Evolutionary conservation across 2,797 vertebrate species (phyloP).

Genomic region (Megaceryle alcyon): DNA sequence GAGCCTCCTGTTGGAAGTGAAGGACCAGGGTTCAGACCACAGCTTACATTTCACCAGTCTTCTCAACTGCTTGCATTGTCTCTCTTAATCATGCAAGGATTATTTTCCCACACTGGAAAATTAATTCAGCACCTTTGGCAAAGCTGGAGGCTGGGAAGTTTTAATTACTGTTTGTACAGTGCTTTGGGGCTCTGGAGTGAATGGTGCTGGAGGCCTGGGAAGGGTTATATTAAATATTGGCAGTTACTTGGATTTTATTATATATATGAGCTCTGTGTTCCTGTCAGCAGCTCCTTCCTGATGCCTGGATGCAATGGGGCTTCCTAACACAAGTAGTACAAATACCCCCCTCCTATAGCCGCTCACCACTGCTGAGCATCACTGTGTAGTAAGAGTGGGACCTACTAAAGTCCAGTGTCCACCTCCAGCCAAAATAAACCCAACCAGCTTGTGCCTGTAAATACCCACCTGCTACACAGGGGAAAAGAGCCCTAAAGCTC

Average conservation of each 20-base stretch:
- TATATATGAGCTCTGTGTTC: not conserved
- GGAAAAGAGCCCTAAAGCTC: not conserved
- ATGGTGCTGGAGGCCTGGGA: conserved; percentile 12
- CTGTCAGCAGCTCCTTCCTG: not conserved
- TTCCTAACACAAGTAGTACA: not conserved
- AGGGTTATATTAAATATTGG: not conserved
- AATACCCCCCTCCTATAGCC: not conserved
- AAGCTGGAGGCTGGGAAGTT: not conserved
- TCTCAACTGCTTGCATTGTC: not conserved
- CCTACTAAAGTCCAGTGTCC: not conserved
- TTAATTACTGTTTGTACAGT: conserved; percentile 36
- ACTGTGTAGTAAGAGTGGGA: not conserved
- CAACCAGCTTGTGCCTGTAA: not conserved
- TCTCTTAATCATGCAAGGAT: conserved; percentile 12
- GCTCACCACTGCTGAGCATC: not conserved
- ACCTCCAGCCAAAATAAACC: not conserved
- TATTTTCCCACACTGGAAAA: conserved; percentile 44
- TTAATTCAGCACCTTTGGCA: not conserved
- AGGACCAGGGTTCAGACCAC: not conserved
- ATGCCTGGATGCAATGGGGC: not conserved
- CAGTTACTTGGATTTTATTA: not conserved
- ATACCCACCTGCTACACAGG: not conserved
- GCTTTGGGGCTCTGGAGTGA: not conserved
- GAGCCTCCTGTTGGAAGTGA: not conserved
- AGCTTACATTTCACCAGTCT: not conserved